These are phyloP conservation scores for Hyposoter dolosus DNA, from an alignment of 2,888 invertebrate genomes.

Conservation along the genomic window DNA sequence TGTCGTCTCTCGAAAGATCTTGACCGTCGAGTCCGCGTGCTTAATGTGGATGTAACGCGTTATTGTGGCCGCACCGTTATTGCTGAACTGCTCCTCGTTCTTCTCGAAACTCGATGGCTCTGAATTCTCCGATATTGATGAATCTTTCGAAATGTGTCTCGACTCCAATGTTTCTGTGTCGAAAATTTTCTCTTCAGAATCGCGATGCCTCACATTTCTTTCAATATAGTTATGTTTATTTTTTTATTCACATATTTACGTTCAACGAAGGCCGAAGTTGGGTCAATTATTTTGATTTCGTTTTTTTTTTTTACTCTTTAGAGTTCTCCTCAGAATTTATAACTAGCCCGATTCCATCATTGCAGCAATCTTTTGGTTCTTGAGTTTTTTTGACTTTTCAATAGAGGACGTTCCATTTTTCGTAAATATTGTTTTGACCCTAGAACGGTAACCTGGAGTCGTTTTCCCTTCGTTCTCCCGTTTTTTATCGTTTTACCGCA, in stretches of 20 bases:
- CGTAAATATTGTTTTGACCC: too few species aligned
- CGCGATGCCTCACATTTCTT: constrained; percentile 46
- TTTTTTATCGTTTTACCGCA: too few species aligned
- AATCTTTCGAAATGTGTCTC: constrained; percentile 72
- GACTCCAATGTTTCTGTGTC: constrained; percentile 72
- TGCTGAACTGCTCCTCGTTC: constrained; percentile 71
- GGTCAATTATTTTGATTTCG: background rate
- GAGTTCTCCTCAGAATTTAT: background rate
- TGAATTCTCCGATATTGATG: constrained; percentile 63
- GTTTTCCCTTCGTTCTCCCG: too few species aligned
- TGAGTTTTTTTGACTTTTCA: background rate
- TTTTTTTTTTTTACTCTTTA: background rate
- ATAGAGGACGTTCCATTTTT: too few species aligned
- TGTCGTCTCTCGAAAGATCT: constrained; percentile 85
- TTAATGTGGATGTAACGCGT: constrained; percentile 84
- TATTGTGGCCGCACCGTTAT: constrained; percentile 81
- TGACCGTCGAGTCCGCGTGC: constrained; percentile 83
- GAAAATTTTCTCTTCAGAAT: constrained; percentile 69
- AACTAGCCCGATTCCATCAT: background rate
- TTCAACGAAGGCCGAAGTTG: constrained; percentile 49
- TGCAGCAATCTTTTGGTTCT: background rate
- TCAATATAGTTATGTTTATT: background rate
- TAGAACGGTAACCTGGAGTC: too few species aligned
- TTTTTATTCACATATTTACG: constrained; percentile 10
- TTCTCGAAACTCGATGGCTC: constrained; percentile 71